Percentiles rank a stretch among this genome's conserved stretches.
phyloP scores from a whole-genome alignment of 2,113 vertebrate genomes.

The Syrmaticus mikado region DNA sequence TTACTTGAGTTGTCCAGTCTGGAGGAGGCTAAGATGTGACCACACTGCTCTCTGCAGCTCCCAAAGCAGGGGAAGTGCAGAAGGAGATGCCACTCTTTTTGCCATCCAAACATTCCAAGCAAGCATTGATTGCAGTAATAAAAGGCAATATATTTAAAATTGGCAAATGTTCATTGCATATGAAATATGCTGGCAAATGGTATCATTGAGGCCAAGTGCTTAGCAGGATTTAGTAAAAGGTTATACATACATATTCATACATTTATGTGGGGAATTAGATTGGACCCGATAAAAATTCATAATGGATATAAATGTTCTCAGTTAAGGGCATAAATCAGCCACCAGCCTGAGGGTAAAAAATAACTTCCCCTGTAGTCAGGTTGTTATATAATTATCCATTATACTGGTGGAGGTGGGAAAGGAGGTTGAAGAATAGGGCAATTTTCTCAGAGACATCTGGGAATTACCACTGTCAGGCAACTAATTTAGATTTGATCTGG shows the following conservation, averaged over 20 bases:
- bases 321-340: constrained; percentile 54
- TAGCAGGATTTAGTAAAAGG: constrained; percentile 42
- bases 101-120: neutral
- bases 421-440: constrained; percentile 57
- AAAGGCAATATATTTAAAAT: constrained; percentile 12
- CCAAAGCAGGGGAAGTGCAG: neutral
- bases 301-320: constrained; percentile 61
- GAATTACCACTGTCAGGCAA: constrained; percentile 56
- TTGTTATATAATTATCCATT: constrained; percentile 60
- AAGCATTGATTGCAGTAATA: neutral
- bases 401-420: neutral
- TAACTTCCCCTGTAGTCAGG: constrained; percentile 31
- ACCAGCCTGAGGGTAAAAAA: constrained; percentile 49
- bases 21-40: neutral
- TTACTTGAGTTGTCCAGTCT: neutral
- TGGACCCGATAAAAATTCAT: constrained; percentile 50
- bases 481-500: constrained; percentile 63
- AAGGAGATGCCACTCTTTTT: neutral
- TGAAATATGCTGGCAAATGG: neutral
- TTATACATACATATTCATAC: constrained; percentile 62
- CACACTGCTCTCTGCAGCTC: neutral
- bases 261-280: constrained; percentile 49
- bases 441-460: constrained; percentile 53
- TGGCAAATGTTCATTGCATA: neutral
- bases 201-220: constrained; percentile 7